phyloP scores from a whole-genome alignment of 2,113 vertebrate species.

The Etia nguti region DNA sequence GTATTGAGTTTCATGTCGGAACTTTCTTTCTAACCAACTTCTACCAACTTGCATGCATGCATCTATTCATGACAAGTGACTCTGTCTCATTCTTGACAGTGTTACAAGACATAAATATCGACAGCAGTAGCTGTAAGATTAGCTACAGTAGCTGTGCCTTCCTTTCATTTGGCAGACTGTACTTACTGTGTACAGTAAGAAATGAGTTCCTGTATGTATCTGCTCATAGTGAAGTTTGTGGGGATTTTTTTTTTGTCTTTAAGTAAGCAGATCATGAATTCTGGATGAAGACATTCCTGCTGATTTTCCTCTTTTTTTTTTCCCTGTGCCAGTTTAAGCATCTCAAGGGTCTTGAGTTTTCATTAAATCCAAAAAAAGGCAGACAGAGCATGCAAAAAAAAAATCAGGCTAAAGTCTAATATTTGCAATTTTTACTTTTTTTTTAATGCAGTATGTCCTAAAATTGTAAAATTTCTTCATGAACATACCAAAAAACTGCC shows the following conservation, averaged over 20 bases:
- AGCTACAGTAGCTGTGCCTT: neutral
- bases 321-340: accelerated
- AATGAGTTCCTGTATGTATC: neutral
- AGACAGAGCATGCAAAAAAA: accelerated
- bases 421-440: neutral
- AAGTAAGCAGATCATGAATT: neutral
- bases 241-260: neutral
- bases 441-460: accelerated
- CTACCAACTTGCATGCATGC: neutral
- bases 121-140: neutral
- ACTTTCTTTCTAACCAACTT: neutral
- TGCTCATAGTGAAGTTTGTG: neutral
- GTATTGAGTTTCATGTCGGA: accelerated
- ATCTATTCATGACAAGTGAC: neutral
- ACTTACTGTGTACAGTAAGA: accelerated
- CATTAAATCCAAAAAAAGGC: neutral
- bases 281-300: neutral
- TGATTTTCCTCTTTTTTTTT: neutral
- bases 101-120: neutral
- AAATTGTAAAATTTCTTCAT: accelerated
- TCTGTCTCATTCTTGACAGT: neutral
- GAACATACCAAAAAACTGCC: neutral
- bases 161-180: neutral
- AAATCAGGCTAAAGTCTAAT: neutral
- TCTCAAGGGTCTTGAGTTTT: neutral